These are phyloP conservation scores for Pteropus alecto DNA, from an alignment of 2,113 vertebrate genomes.

Conservation along the genomic window DNA sequence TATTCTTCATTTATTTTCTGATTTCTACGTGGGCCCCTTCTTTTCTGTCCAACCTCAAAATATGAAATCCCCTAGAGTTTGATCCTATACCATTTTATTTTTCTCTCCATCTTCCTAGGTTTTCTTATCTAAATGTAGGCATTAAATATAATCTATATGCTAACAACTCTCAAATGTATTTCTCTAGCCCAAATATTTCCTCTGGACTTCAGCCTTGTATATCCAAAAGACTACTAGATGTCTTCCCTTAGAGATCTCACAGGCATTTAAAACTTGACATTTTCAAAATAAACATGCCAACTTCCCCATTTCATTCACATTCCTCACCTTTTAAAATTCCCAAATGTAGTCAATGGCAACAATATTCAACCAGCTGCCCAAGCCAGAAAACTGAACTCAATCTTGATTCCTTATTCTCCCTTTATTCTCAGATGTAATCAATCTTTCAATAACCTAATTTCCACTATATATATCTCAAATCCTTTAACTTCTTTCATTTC, in stretches of 20 bases:
- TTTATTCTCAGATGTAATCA: not conserved
- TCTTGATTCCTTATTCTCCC: not conserved
- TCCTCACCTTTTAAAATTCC: not conserved
- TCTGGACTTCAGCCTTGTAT: not conserved
- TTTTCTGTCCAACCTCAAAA: not conserved
- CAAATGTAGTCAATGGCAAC: not conserved
- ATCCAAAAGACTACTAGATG: not conserved
- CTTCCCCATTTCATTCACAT: not conserved
- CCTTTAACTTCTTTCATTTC: not conserved
- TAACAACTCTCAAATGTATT: not conserved
- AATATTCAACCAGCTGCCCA: not conserved
- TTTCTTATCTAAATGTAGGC: not conserved
- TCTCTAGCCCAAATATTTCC: not conserved
- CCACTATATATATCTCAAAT: not conserved
- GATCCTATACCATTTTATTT: not conserved
- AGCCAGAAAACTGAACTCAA: not conserved
- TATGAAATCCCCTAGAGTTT: not conserved
- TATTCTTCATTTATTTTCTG: slow-evolving; percentile 13
- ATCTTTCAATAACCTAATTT: not conserved
- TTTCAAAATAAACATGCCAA: not conserved
- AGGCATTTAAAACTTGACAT: not conserved
- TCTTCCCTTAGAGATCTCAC: not conserved
- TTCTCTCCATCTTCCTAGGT: not conserved
- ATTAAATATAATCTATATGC: not conserved
- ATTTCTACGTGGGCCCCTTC: not conserved